Evolutionary conservation across 2,113 vertebrate species (phyloP), one percentile per base, ranked within the genome.

Genomic region (Donacobius atricapilla): DNA sequence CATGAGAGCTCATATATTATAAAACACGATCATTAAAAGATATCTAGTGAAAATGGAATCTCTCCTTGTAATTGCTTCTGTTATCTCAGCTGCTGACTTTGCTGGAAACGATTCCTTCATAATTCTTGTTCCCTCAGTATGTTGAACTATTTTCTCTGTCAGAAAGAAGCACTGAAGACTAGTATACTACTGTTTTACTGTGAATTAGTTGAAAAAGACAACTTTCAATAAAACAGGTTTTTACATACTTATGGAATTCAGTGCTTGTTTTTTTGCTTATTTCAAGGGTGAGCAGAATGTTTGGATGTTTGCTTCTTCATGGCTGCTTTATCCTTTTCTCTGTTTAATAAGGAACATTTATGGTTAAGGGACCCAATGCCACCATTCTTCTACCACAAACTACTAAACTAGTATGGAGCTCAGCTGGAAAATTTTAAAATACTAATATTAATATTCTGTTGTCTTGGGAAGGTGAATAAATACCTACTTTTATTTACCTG

Each of bases 1-100:
- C 7, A 1, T 56, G 27, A 63, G 15, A 71, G 35, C 0, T 0
- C 4, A 5, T 31, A 3, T 17, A 3, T 68, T 48, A 60, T 8
- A 14, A 71, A 92, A 64, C 14, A 8, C 6, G 20, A 30, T 35
- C 4, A 15, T 68, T 76, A 51, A 66, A 72, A 94, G n/a, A 30
- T 33, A 56, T 6, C 10, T 18, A 61, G 20, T 16, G 42, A 88
- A 84, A 68, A 33, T 44, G 30, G 24, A 68, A 66, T 75, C 51
- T 87, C 51, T 87, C 21, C 37, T 35, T 7, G 1, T 25, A n/a
- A 13, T 28, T 87, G 47, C 30, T 51, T 61, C 13, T 53, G 8
- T 91, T 78, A 50, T 23, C 25, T 94, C 28, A 17, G 22, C 35
- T 30, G 8, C 13, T 65, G 14, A 8, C 40, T 81, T 66, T 69